A percentile compares a stretch with the other conserved stretches of the same genome.
phyloP scores from a whole-genome alignment of 2,888 invertebrate genomes.

The Pristionchus arcanus region DNA sequence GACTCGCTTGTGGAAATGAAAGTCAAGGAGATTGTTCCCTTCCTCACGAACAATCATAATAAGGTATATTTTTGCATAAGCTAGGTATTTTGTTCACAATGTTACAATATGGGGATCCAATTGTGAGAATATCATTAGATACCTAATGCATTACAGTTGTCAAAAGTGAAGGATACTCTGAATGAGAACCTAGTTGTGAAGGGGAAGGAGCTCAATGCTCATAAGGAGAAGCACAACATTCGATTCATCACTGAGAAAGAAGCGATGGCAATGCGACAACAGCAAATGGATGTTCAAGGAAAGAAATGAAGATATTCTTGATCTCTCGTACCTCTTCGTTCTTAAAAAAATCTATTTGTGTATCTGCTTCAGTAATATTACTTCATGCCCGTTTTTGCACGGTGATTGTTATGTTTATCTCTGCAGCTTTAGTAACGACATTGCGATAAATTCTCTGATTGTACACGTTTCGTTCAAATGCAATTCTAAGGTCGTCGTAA shows the following conservation, averaged over 20 bases:
- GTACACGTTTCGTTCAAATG: not conserved
- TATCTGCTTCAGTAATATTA: slow-evolving; percentile 15
- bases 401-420: slow-evolving; percentile 19
- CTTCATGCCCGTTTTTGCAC: not conserved
- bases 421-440: not conserved
- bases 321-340: not conserved
- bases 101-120: not conserved
- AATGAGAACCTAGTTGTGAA: slow-evolving; percentile 70
- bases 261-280: slow-evolving; percentile 63
- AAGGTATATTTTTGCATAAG: slow-evolving; percentile 57
- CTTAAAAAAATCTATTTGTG: not conserved
- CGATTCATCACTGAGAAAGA: slow-evolving; percentile 72
- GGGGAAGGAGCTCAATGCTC: slow-evolving; percentile 72
- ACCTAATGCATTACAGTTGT: slow-evolving; percentile 65
- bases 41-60: slow-evolving; percentile 62
- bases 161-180: slow-evolving; percentile 60
- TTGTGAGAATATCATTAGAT: not conserved
- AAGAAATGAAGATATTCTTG: slow-evolving; percentile 31
- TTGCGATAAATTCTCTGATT: slow-evolving; percentile 35
- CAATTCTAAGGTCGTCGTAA: not conserved
- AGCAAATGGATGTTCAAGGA: slow-evolving; percentile 57
- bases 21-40: slow-evolving; percentile 66
- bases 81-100: not conserved
- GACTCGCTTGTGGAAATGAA: slow-evolving; percentile 72
- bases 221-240: slow-evolving; percentile 73